These are phyloP conservation scores for Nerophis ophidion DNA, from an alignment of 2,113 vertebrate species.

Conservation along the genomic window DNA sequence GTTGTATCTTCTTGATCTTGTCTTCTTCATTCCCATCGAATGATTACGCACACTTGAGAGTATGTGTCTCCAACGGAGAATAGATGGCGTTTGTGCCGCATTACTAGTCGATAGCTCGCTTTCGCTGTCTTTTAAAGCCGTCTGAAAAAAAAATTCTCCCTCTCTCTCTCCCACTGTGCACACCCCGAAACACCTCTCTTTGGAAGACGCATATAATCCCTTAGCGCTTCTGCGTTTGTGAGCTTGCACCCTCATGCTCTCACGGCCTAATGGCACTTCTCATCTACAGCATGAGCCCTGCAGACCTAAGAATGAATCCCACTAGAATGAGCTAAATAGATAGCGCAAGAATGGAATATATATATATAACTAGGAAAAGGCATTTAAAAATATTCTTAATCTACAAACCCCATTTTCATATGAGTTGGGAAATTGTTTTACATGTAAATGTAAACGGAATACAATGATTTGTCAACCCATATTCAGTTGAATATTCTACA, in stretches of 20 bases:
- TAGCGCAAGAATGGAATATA: background rate
- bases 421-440: too few species aligned
- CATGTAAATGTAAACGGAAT: too few species aligned
- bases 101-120: background rate
- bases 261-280: constrained; percentile 17
- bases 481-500: too few species aligned
- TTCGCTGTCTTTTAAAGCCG: too few species aligned
- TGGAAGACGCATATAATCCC: constrained; percentile 29
- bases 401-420: too few species aligned
- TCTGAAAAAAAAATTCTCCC: constrained; percentile 16
- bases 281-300: constrained; percentile 2
- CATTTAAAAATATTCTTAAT: background rate
- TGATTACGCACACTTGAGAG: background rate
- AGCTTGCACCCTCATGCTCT: constrained; percentile 7
- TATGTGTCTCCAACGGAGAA: constrained; percentile 1
- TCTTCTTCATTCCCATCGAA: constrained; percentile 2
- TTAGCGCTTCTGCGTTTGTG: constrained; percentile 20
- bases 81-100: constrained; percentile 2
- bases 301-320: background rate
- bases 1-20: constrained; percentile 3
- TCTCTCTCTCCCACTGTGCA: constrained; percentile 5
- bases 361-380: background rate
- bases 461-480: too few species aligned
- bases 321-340: background rate
- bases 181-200: constrained; percentile 13